Evolutionary conservation across 2,797 vertebrate species (phyloP).

Genomic region (Cynodonichthys magdalenae): DNA sequence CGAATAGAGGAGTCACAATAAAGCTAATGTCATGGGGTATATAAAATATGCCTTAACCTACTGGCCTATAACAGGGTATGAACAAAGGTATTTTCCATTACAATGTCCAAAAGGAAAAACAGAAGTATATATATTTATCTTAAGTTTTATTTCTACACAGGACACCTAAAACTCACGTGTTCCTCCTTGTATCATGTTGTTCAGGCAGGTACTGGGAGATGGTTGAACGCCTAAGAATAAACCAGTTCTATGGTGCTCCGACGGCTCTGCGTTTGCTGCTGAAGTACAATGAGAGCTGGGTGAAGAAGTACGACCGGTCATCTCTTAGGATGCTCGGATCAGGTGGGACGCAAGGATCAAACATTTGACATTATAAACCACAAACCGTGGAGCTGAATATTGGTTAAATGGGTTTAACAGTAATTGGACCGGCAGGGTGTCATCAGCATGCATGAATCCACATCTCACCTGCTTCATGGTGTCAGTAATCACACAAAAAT

Average conservation of each 20-base stretch:
- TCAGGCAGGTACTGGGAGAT: conserved; percentile 93
- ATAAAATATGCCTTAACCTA: too few species aligned
- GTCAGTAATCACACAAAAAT: too few species aligned
- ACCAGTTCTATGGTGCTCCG: conserved; percentile 92
- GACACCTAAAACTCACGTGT: too few species aligned
- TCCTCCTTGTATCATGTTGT: not conserved
- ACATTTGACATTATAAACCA: not conserved
- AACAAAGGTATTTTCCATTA: too few species aligned
- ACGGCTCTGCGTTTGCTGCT: conserved; percentile 89
- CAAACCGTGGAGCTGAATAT: not conserved
- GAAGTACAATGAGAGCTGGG: conserved; percentile 88
- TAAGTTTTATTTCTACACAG: not conserved
- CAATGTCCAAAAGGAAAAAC: too few species aligned
- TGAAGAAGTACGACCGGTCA: conserved; percentile 91
- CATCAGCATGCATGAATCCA: not conserved
- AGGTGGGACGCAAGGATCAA: conserved; percentile 67
- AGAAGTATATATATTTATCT: too few species aligned
- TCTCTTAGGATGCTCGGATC: conserved; percentile 89
- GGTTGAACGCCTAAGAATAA: conserved; percentile 88
- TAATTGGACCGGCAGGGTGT: not conserved
- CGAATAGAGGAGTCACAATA: too few species aligned
- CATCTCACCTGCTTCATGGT: too few species aligned
- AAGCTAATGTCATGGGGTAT: too few species aligned
- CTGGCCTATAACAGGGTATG: too few species aligned
- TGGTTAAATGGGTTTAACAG: not conserved